phyloP scores from a whole-genome alignment of 2,797 vertebrate genomes.

The Thaleichthys pacificus region DNA sequence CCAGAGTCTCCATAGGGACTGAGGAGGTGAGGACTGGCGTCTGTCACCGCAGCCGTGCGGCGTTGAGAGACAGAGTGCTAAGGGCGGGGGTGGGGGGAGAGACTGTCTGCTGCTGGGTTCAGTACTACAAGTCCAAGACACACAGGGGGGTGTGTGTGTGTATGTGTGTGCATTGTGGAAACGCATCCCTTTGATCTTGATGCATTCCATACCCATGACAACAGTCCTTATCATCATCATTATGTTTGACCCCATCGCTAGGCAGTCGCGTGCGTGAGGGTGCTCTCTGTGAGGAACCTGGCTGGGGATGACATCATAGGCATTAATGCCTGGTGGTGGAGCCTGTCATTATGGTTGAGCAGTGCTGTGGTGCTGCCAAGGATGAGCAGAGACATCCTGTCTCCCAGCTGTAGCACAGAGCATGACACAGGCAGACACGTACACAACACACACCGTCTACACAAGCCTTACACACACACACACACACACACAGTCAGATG shows the following conservation, averaged over 20 bases:
- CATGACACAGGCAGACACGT: neutral
- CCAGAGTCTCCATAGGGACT: neutral
- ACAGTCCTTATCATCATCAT: neutral
- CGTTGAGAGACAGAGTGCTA: too few relatives aligned
- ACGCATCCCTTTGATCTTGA: too few relatives aligned
- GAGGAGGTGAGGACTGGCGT: slow-evolving; percentile 5
- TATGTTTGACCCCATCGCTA: slow-evolving; percentile 8
- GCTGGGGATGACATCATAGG: slow-evolving; percentile 53
- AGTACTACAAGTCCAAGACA: too few relatives aligned
- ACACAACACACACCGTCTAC: too few relatives aligned
- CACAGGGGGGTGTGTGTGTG: too few relatives aligned
- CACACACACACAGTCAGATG: neutral
- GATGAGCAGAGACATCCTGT: neutral
- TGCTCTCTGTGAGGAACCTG: slow-evolving; percentile 42
- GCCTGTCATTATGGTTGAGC: slow-evolving; percentile 44
- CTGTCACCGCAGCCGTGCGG: neutral
- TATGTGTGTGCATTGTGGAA: too few relatives aligned
- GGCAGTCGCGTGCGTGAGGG: slow-evolving; percentile 13
- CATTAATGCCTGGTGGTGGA: slow-evolving; percentile 30
- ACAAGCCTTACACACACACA: too few relatives aligned
- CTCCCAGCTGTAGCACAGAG: neutral
- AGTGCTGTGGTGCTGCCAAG: slow-evolving; percentile 26
- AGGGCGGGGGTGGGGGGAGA: too few relatives aligned
- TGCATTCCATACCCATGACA: neutral
- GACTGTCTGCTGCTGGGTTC: too few relatives aligned